These are phyloP conservation scores for Aphidius ervi DNA, from an alignment of 1,140 invertebrate species.

Conservation along the genomic window DNA sequence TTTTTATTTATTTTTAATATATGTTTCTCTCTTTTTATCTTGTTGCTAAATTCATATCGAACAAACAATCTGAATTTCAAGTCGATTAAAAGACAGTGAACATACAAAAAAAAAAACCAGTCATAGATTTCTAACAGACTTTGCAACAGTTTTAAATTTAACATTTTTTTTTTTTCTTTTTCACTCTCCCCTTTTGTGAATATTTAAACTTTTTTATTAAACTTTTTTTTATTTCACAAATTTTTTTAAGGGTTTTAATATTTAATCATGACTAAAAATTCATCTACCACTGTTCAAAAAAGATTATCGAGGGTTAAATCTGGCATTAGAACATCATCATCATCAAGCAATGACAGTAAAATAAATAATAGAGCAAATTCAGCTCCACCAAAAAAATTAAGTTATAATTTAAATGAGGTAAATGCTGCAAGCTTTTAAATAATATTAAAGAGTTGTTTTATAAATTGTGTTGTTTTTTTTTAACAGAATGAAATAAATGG, in stretches of 20 bases:
- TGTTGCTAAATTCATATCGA: slow-evolving; percentile 35
- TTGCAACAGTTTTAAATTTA: neutral
- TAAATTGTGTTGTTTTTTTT: neutral
- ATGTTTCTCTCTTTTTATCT: neutral
- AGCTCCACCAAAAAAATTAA: slow-evolving; percentile 4
- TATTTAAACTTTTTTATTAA: neutral
- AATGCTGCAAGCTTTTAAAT: neutral
- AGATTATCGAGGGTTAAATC: neutral
- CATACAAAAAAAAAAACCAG: neutral
- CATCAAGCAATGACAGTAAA: neutral
- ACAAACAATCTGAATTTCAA: slow-evolving; percentile 32
- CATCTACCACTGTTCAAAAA: neutral
- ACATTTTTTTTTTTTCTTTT: neutral
- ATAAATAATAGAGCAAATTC: slow-evolving; percentile 1
- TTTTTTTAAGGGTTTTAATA: neutral
- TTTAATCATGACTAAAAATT: slow-evolving; percentile 8
- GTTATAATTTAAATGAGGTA: slow-evolving; percentile 1
- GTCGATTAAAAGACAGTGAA: slow-evolving; percentile 2
- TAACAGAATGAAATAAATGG: neutral
- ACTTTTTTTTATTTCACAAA: neutral
- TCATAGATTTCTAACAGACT: neutral
- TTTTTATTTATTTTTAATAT: too few species aligned
- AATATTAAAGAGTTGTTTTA: too few species aligned
- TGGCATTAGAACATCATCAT: neutral
- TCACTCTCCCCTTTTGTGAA: too few species aligned